These are phyloP conservation scores for Tympanuchus pallidicinctus DNA, from an alignment of 2,113 vertebrate species.

Conservation along the genomic window DNA sequence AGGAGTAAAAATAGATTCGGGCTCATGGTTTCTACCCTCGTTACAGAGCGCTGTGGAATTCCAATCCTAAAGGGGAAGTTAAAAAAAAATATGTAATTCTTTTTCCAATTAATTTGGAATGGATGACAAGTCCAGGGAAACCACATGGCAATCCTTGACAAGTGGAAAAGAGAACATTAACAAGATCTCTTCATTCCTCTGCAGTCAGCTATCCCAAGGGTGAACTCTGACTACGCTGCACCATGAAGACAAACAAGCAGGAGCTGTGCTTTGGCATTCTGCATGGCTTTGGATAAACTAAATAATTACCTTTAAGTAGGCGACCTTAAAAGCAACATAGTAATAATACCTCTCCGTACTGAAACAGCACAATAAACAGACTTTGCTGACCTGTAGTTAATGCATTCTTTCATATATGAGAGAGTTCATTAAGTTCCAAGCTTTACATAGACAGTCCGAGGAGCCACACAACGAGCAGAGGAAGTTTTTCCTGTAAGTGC, in stretches of 20 bases:
- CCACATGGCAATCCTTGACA: neutral
- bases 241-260: neutral
- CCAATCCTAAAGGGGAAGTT: constrained; percentile 27
- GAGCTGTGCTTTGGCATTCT: neutral
- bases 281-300: neutral
- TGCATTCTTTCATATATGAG: constrained; percentile 43
- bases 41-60: constrained; percentile 1
- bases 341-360: constrained; percentile 20
- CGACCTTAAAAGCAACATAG: constrained; percentile 31
- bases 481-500: neutral
- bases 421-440: neutral
- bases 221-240: neutral
- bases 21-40: neutral
- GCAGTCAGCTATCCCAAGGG: constrained; percentile 16
- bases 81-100: neutral
- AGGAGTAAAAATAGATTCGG: constrained; percentile 49
- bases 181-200: neutral
- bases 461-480: neutral
- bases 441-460: neutral
- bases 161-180: neutral
- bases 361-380: constrained; percentile 32
- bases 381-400: constrained; percentile 59
- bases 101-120: constrained; percentile 25
- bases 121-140: constrained; percentile 24
- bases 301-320: constrained; percentile 35